phyloP scores from a whole-genome alignment of 2,888 invertebrate species.

The Mactromeris polynyma region DNA sequence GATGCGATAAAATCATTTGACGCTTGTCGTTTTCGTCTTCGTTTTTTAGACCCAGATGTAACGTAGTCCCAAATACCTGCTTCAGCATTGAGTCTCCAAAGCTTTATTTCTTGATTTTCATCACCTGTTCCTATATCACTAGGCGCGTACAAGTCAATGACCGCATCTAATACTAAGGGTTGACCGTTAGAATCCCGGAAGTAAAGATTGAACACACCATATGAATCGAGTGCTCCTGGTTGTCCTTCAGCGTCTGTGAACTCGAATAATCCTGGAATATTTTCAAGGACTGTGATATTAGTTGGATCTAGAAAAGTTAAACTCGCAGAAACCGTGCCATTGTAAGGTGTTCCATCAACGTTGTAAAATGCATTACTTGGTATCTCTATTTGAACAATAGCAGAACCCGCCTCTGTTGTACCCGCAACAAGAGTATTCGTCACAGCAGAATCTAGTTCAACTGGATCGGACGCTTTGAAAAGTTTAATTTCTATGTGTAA shows the following conservation, averaged over 20 bases:
- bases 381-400: conserved; percentile 14
- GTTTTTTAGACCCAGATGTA: background rate
- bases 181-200: background rate
- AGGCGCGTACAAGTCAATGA: background rate
- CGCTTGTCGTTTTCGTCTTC: background rate
- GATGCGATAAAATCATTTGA: background rate
- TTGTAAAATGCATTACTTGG: conserved; percentile 5
- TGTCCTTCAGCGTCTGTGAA: conserved; percentile 9
- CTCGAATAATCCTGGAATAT: background rate
- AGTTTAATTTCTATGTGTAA: background rate
- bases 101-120: background rate
- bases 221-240: background rate
- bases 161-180: background rate
- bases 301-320: conserved; percentile 20
- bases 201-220: conserved; percentile 5
- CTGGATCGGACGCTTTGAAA: background rate
- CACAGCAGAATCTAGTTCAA: conserved; percentile 9
- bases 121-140: background rate
- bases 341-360: background rate
- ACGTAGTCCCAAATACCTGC: conserved; percentile 5
- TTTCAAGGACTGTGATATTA: background rate
- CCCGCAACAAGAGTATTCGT: background rate
- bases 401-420: background rate
- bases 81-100: background rate
- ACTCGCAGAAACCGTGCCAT: background rate